These are phyloP conservation scores for Stenolophus ochropezus DNA, from an alignment of 2,888 invertebrate species.

Conservation along the genomic window DNA sequence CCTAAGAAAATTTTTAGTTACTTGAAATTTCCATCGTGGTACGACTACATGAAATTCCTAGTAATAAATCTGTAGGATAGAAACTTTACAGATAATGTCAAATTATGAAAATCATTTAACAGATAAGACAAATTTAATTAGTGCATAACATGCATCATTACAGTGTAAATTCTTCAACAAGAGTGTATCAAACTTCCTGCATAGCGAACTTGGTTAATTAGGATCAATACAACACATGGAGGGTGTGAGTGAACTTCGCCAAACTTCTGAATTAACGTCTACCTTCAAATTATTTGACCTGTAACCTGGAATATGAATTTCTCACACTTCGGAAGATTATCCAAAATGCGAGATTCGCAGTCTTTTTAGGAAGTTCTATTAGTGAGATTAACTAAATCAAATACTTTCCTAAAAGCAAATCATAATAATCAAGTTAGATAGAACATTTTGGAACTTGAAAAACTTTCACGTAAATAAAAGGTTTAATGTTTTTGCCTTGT, in stretches of 20 bases:
- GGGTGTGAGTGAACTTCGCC: background rate
- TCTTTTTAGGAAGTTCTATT: background rate
- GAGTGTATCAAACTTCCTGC: constrained; percentile 23
- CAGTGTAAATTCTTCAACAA: constrained; percentile 33
- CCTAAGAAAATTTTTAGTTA: no score
- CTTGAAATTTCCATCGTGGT: no score
- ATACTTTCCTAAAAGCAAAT: background rate
- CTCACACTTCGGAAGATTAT: background rate
- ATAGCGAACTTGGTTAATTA: constrained; percentile 26
- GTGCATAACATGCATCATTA: constrained; percentile 34
- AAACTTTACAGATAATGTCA: background rate
- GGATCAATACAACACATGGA: constrained; percentile 31
- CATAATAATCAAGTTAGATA: background rate
- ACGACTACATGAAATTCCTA: no score
- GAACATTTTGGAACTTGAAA: background rate
- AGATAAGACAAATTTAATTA: constrained; percentile 27
- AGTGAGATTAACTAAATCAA: background rate
- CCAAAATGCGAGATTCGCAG: background rate
- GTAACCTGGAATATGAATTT: background rate
- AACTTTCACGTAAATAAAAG: background rate
- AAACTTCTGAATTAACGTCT: constrained; percentile 9
- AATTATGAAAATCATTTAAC: constrained; percentile 17
- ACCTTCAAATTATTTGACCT: constrained; percentile 11
- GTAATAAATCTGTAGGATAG: no score
- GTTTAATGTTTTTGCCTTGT: background rate